Conservation (phyloP, 2,888 invertebrate genomes). For the Polymixis lichenea region DNA sequence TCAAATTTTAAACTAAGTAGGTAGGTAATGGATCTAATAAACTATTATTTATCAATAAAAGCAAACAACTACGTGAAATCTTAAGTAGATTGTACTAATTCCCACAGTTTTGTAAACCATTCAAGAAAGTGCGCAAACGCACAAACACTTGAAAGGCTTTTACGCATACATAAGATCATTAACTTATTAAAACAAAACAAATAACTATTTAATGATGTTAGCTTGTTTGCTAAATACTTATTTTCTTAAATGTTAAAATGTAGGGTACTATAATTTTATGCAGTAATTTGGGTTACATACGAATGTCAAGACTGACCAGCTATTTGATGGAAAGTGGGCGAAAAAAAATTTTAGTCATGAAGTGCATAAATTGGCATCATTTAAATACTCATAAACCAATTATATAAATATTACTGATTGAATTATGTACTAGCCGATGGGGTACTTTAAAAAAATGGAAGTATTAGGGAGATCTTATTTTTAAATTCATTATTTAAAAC, state of each 20-base stretch:
- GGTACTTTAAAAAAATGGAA: too few relatives aligned
- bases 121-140: slow-evolving; percentile 36
- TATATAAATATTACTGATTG: too few relatives aligned
- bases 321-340: neutral
- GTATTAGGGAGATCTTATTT: too few relatives aligned
- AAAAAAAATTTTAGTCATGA: neutral
- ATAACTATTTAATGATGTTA: slow-evolving; percentile 45
- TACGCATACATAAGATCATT: slow-evolving; percentile 43
- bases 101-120: slow-evolving; percentile 32
- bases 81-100: slow-evolving; percentile 4
- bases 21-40: neutral
- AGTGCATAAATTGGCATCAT: neutral
- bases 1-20: neutral
- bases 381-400: neutral
- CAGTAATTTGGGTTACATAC: neutral
- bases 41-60: neutral
- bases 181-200: slow-evolving; percentile 47
- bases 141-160: slow-evolving; percentile 40
- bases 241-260: slow-evolving; percentile 27
- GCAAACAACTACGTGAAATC: neutral
- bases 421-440: too few relatives aligned
- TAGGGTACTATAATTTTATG: slow-evolving; percentile 33
- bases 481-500: too few relatives aligned
- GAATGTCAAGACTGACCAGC: neutral
- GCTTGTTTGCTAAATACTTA: slow-evolving; percentile 31